Base-by-base conservation (phyloP, 2,888 invertebrate genomes). In the Trichopoda pennipes region DNA sequence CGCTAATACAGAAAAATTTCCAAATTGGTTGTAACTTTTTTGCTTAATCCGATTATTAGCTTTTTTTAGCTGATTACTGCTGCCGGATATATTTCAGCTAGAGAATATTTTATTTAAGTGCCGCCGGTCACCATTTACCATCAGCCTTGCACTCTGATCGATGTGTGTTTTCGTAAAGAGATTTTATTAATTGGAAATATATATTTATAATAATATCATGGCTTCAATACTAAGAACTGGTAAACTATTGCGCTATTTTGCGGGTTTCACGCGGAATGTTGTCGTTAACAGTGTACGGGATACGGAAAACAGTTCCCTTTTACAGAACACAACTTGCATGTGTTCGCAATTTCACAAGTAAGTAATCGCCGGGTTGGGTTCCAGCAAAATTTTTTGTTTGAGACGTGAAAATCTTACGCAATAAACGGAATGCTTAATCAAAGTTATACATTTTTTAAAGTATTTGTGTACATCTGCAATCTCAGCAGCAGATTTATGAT, bases 171-270 rank as follows among this genome's bases (percentile, higher is more conserved):
- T 44, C n/a, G 49, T 4, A 47, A 7, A 16, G 17, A 55, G 4
- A 17, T 10, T 38, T 44, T 10, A 19, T 10, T 16, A 28, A 47
- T 61, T 42, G 0, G 16, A 55, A 79, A 66, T 17, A 56, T 19
- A 56, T 28, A 28, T 28, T 4, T 28, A 28, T 1, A 16, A 38
- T 51, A 63, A 58, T 77, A 86, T 85, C 68, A 91, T 91, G 91
- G 90, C 91, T 83, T 90, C 91, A 83, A 91, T 91, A 80, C 85
- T 91, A 53, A 93, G 95, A 86, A 95, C 95, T 70, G 95, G 95
- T 44, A 95, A 95, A 91, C 94, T 95, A 91, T 93, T 95, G 85
- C 93, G 95, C 85, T 94, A 94, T 90, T 94, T 95, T 88, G 94
- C 94, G 84, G 94, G 94, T 87, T 94, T 95, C 86, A 94, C 95